Conservation (phyloP, 2,113 vertebrate genomes). For the Oriolus oriolus region DNA sequence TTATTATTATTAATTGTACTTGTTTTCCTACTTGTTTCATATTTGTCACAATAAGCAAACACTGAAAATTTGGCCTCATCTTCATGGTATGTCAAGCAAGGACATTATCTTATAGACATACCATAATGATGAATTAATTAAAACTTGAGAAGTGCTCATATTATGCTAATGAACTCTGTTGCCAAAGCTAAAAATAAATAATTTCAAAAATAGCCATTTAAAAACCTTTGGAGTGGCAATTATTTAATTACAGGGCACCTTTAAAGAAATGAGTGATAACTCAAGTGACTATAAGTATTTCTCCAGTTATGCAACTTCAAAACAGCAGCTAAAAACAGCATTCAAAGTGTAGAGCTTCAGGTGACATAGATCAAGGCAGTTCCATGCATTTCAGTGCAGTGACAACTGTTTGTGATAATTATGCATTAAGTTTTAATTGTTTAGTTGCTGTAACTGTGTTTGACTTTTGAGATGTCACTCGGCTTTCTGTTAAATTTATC, state of each 20-base stretch:
- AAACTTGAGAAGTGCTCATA: not conserved
- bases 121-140: constrained; percentile 18
- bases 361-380: not conserved
- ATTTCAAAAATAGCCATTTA: not conserved
- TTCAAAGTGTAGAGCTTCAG: not conserved
- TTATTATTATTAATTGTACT: not conserved
- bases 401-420: not conserved
- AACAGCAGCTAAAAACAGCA: not conserved
- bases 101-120: not conserved
- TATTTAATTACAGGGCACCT: constrained; percentile 9
- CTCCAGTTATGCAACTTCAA: not conserved
- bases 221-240: not conserved
- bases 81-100: not conserved
- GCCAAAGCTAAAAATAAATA: constrained; percentile 15
- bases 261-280: not conserved
- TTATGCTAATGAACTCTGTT: constrained; percentile 1
- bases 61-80: not conserved
- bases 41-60: not conserved
- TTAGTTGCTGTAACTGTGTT: not conserved
- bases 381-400: not conserved
- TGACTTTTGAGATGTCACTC: not conserved
- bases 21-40: not conserved
- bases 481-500: not conserved
- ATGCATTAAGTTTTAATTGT: not conserved
- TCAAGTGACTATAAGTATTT: not conserved